Evolutionary conservation across 2,888 invertebrate species (phyloP), one percentile per base, ranked within the genome.

Genomic region (Conops quadrifasciatus): DNA sequence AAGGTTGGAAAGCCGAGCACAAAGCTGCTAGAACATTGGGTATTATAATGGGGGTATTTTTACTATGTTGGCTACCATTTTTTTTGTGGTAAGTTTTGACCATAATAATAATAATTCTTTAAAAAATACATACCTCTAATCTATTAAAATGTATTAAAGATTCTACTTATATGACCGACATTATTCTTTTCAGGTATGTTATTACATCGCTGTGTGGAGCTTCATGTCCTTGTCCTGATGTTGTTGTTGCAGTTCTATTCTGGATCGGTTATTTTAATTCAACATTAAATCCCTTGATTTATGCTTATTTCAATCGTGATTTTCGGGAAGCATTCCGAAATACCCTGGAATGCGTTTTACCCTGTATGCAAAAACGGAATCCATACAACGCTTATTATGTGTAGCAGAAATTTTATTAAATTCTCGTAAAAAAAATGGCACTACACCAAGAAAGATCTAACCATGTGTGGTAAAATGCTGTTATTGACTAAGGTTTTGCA

Each of bases 251-350:
- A 74, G 90, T 96, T 70, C 91, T 98, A 79, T 98, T 98, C 87
- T 98, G 97, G 98, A 94, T 98, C 79, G 98, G 98, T 73, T 98
- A 98, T 88, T 95, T 95, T 88, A 97, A 97, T 87, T 96, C 96
- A 16, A 95, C 95, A 67, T 88, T 97, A 71, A 98, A 98, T 87
- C 97, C 97, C 0, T 88, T 97, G 76, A 96, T 98, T 80, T 97
- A 96, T 87, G 97, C 97, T 75, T 96, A 96, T 87, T 97, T 96
- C 88, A 97, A 97, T 87, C 90, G 96, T 58, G 98, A 98, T 86
- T 98, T 98, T 87, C 91, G 98, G 84, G 94, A 95, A 86, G 97
- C 98, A 73, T 98, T 98, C 87, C 94, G 94, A 87, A 94, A 94
- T 85, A 95, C 95, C 51, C 88, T 96, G 75, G 91, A 93, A 86